Percentiles rank a stretch among this genome's conserved stretches.
Conservation (phyloP, 2,113 vertebrate species). For the Melanotaenia duboulayi region DNA sequence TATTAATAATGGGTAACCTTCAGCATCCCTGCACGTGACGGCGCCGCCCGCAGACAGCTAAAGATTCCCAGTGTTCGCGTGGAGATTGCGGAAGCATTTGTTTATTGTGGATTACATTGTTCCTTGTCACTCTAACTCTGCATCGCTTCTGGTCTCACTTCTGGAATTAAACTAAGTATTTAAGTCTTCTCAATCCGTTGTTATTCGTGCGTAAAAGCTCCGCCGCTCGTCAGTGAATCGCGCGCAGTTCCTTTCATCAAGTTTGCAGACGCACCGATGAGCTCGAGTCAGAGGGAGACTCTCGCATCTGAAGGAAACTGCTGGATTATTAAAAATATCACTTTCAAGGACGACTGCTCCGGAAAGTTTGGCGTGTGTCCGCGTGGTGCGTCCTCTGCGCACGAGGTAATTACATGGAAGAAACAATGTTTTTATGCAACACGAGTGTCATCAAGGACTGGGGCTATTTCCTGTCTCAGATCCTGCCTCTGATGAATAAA, state of each 20-base stretch:
- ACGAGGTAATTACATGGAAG: background rate
- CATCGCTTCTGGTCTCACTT: background rate
- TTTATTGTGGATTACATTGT: background rate
- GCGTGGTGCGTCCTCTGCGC: background rate
- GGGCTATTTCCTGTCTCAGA: constrained; percentile 88
- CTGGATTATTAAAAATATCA: constrained; percentile 25
- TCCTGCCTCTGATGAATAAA: constrained; percentile 88
- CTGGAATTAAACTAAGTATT: background rate
- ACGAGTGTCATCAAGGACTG: constrained; percentile 89
- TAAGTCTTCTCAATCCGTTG: background rate
- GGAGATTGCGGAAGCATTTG: background rate
- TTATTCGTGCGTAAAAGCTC: constrained; percentile 60
- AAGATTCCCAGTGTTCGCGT: constrained; percentile 5
- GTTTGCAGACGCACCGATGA: constrained; percentile 33
- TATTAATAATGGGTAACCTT: background rate
- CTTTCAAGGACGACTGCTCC: constrained; percentile 6
- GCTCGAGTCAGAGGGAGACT: constrained; percentile 16
- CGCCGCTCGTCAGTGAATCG: background rate
- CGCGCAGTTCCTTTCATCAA: constrained; percentile 24
- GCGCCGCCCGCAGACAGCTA: background rate
- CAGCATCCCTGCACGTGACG: background rate
- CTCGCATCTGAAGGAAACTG: constrained; percentile 21
- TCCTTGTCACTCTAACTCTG: background rate
- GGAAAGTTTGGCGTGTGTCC: background rate
- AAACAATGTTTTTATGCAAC: constrained; percentile 89